phyloP scores from a whole-genome alignment of 2,113 vertebrate species.

The Montifringilla adamsi region DNA sequence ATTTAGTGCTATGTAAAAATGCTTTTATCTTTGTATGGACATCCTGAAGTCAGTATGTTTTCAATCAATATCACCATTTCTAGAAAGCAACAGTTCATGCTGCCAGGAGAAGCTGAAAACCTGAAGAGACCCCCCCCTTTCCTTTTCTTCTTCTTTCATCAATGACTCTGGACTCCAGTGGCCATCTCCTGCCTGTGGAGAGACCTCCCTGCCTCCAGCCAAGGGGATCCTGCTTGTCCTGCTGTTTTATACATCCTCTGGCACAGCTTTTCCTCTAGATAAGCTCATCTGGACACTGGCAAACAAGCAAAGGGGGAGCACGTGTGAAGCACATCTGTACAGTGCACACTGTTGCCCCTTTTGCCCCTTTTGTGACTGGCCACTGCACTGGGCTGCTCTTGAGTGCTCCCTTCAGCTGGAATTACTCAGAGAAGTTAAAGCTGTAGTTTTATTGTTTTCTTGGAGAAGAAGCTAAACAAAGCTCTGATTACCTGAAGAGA shows the following conservation, averaged over 20 bases:
- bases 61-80: background rate
- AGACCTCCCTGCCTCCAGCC: background rate
- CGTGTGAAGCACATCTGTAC: rapidly evolving
- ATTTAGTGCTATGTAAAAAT: background rate
- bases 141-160: background rate
- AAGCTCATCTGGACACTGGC: background rate
- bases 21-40: background rate
- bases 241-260: background rate
- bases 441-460: background rate
- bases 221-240: background rate
- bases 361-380: background rate
- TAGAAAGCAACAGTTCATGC: background rate
- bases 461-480: background rate
- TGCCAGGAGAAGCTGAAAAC: background rate
- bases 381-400: background rate
- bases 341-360: rapidly evolving
- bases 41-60: background rate
- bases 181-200: rapidly evolving
- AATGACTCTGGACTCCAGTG: background rate
- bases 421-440: background rate
- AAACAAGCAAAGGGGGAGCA: background rate
- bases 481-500: background rate
- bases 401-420: background rate
- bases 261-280: background rate
- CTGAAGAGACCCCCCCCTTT: rapidly evolving